A percentile compares a stretch with the other conserved stretches of the same genome.
phyloP scores from a whole-genome alignment of 2,888 invertebrate genomes.

The Argynnis bischoffii region DNA sequence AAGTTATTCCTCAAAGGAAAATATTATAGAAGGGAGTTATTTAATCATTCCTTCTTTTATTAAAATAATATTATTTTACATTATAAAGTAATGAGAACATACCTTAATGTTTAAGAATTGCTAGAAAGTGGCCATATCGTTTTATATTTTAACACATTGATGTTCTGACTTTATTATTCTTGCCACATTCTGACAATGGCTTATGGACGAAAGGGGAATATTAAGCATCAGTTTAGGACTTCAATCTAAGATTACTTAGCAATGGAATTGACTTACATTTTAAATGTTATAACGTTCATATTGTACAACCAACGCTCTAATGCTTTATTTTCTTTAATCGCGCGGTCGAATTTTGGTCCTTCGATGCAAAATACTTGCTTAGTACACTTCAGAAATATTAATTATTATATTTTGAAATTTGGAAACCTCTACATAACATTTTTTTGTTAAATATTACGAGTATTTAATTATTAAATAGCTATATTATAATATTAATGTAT shows the following conservation, averaged over 20 bases:
- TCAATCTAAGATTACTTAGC: constrained; percentile 53
- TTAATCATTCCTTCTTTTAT: not conserved
- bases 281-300: constrained; percentile 3
- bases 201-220: constrained; percentile 64
- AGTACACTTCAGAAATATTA: too few species aligned
- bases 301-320: not conserved
- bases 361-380: too few species aligned
- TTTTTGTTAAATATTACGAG: too few species aligned
- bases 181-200: constrained; percentile 69
- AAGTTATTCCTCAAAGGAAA: too few species aligned
- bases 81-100: constrained; percentile 20
- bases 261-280: constrained; percentile 26
- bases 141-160: constrained; percentile 69
- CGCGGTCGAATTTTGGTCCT: too few species aligned
- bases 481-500: not conserved
- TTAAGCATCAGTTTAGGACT: constrained; percentile 55
- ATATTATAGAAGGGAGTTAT: too few species aligned
- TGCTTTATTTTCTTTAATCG: not conserved
- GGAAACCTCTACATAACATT: too few species aligned
- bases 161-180: constrained; percentile 74
- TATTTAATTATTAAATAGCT: not conserved
- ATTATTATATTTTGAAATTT: too few species aligned
- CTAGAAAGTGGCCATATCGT: constrained; percentile 68
- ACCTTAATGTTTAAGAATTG: constrained; percentile 63
- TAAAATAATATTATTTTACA: constrained; percentile 6